phyloP scores from a whole-genome alignment of 2,113 vertebrate genomes.

The Benthochromis sp. region DNA sequence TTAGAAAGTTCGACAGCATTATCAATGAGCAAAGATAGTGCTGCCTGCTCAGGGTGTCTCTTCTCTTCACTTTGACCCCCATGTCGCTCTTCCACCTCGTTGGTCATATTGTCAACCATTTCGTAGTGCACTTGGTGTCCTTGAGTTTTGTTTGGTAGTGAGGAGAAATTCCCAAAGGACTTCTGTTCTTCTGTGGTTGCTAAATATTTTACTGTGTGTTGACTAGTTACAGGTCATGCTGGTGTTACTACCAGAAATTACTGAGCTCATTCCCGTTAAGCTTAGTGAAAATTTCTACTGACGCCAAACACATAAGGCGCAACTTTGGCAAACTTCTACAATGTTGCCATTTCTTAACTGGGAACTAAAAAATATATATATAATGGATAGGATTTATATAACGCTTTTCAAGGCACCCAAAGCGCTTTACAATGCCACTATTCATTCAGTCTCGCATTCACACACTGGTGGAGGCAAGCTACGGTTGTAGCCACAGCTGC shows the following conservation, averaged over 20 bases:
- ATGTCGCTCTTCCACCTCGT: neutral
- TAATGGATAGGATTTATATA: too few species aligned
- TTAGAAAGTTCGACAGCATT: neutral
- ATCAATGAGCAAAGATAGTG: neutral
- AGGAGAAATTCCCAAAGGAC: slow-evolving; percentile 1
- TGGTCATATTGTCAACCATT: slow-evolving; percentile 3
- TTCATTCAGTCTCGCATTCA: too few species aligned
- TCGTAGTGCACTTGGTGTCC: neutral
- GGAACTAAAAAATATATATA: neutral
- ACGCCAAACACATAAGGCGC: neutral
- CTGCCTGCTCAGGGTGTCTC: neutral
- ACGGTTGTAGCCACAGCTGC: too few species aligned
- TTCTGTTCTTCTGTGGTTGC: neutral
- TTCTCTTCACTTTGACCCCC: neutral
- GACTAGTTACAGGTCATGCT: slow-evolving; percentile 13
- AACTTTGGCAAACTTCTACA: neutral
- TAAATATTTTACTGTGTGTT: slow-evolving; percentile 2
- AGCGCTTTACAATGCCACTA: too few species aligned
- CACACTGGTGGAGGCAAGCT: too few species aligned
- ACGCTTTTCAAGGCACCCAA: too few species aligned
- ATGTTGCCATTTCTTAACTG: neutral
- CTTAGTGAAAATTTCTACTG: neutral
- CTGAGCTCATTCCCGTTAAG: slow-evolving; percentile 2
- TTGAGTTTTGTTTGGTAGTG: slow-evolving; percentile 21
- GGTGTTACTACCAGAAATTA: slow-evolving; percentile 8